Evolutionary conservation across 1,140 invertebrate species (phyloP).

Genomic region (Drosophila oshimai): DNA sequence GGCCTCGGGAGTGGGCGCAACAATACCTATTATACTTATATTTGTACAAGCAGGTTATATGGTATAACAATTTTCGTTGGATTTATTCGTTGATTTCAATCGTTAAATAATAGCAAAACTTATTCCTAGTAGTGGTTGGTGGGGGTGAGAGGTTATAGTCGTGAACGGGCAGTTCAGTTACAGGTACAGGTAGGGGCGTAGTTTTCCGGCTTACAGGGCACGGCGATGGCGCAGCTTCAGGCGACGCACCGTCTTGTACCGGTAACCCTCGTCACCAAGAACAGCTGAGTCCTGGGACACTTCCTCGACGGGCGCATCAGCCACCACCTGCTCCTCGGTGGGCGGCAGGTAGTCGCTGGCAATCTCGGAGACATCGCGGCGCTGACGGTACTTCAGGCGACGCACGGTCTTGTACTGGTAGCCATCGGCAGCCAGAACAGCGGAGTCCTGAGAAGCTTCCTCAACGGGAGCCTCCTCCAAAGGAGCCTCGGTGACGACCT

Average conservation of each 20-base stretch:
- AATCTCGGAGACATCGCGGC: slow-evolving; percentile 55
- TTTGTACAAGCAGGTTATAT: slow-evolving; percentile 19
- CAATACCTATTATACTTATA: background rate
- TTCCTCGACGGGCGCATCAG: slow-evolving; percentile 45
- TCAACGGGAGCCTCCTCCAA: slow-evolving; percentile 24
- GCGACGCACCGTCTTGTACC: slow-evolving; percentile 73
- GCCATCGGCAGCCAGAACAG: slow-evolving; percentile 47
- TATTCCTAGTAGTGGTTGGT: slow-evolving; percentile 61
- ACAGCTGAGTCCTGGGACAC: slow-evolving; percentile 51
- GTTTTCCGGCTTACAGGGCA: slow-evolving; percentile 48
- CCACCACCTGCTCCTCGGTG: slow-evolving; percentile 32
- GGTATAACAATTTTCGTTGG: slow-evolving; percentile 73
- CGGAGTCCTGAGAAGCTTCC: slow-evolving; percentile 43
- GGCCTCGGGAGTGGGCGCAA: slow-evolving; percentile 10
- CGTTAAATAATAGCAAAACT: slow-evolving; percentile 76
- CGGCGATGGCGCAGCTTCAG: slow-evolving; percentile 70
- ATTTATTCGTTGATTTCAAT: slow-evolving; percentile 76
- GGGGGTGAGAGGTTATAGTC: slow-evolving; percentile 44
- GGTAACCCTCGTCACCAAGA: slow-evolving; percentile 59
- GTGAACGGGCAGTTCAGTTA: slow-evolving; percentile 51
- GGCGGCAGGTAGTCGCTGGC: slow-evolving; percentile 60
- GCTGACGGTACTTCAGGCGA: slow-evolving; percentile 53
- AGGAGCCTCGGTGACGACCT: slow-evolving; percentile 18
- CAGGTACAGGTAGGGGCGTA: background rate
- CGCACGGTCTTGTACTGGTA: slow-evolving; percentile 64